Base-by-base conservation (phyloP, 2,888 invertebrate species). In the Brachypalpus laphriformis region DNA sequence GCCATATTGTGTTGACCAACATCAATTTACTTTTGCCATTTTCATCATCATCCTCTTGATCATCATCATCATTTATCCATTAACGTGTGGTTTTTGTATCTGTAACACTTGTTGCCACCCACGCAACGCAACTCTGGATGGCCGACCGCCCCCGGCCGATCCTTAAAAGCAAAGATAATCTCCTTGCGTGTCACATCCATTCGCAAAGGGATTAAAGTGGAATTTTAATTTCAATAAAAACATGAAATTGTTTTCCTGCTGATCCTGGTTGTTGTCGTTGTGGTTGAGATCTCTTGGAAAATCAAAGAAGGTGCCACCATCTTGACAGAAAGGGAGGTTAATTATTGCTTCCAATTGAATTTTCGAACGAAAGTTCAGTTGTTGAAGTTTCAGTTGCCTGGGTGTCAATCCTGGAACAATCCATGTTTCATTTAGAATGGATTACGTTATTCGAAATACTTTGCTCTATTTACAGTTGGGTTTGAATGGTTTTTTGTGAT, bases 21-120 rank as follows among this genome's bases (percentile, higher is more conserved):
- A 74, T 75, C 51, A 74, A 61, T 75, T 75, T 75, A 34, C 54
- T 81, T 49, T 49, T 40, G 65, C 20, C 57, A 66, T 49, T 42
- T 8, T 47, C 59, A 34, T 80, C 72, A 80, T 59, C 54, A 20
- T 56, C 49, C 9, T 56, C 51, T 25, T 80, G 51, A 72, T 66
- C 56, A 20, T 56, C 57, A 54, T 66, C 66, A 80, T 74, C 59
- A 74, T 54, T 66, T 80, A 37, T 61, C 81, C 61, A 81, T 68
- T 74, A 74, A 37, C 37, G 68, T 75, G 81, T 56, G 74, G 74
- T 59, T 40, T 61, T 28, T 14, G 61, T 54, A 75, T 68, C 61
- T 54, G 56, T n/a, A 47, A 11, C 74, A 47, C 51, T 66, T 80
- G 72, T 28, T 49, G 5, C 14, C 47, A 9, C 20, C 40, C 11